Conservation (phyloP, 2,888 invertebrate genomes). For the Phortica okadai region DNA sequence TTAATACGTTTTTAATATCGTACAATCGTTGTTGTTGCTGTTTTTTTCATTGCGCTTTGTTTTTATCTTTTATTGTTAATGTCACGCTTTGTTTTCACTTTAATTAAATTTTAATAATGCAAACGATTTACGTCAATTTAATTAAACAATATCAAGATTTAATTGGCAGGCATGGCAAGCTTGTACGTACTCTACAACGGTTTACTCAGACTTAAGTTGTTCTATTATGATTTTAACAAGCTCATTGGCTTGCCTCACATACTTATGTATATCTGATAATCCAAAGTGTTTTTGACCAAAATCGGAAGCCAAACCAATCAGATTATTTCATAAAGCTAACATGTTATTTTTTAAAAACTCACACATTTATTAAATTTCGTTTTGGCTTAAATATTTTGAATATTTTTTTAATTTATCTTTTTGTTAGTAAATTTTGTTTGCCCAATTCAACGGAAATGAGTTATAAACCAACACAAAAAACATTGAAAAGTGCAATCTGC, state of each 20-base stretch:
- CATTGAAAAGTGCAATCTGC: constrained; percentile 30
- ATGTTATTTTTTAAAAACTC: too few relatives aligned
- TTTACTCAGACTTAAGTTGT: too few relatives aligned
- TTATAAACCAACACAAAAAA: constrained; percentile 40
- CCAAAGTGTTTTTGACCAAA: too few relatives aligned
- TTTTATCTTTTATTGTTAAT: constrained; percentile 1
- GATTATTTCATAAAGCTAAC: too few relatives aligned
- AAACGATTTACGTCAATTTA: constrained; percentile 47
- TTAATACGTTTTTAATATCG: constrained; percentile 33
- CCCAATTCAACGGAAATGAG: constrained; percentile 40
- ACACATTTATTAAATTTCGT: too few relatives aligned
- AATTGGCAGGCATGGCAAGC: background rate
- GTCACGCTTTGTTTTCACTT: constrained; percentile 46
- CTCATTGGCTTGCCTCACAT: too few relatives aligned
- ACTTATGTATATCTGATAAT: too few relatives aligned
- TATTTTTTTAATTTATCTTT: background rate
- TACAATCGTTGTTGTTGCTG: background rate
- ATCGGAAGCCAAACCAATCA: too few relatives aligned
- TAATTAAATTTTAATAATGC: constrained; percentile 56
- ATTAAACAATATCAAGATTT: constrained; percentile 17
- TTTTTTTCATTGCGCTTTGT: constrained; percentile 31
- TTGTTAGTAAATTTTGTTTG: background rate
- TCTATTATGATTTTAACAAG: too few relatives aligned
- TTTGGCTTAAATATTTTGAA: background rate
- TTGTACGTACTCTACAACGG: background rate